Base-by-base conservation (phyloP, 2,113 vertebrate genomes). In the Tinamus guttatus region DNA sequence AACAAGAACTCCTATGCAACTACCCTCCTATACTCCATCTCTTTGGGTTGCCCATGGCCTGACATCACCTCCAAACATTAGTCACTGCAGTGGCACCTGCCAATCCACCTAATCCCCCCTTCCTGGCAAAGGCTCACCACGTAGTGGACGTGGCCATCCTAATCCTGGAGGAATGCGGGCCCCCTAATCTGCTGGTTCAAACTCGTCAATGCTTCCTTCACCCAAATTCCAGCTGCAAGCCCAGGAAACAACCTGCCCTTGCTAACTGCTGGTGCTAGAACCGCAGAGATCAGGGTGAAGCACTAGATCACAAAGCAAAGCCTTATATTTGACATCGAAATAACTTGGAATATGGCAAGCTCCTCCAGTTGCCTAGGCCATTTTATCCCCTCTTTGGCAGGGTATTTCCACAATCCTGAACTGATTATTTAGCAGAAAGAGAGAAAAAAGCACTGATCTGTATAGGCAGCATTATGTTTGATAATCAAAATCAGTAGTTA, bases 91-190 rank as follows among this genome's bases (percentile, higher is more conserved):
- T 73, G 76, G 94, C 81, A 97, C 92, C 86, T 93, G 85, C 65
- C 91, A 96, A 80, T 94, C 88, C 81, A 91, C 16, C 86, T 95
- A 93, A 97, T 87, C 93, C 86, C 38, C 85, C 34, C 77, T 88
- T 82, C 77, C 12, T 76, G 91, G 91, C 51, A 24, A 74, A 85
- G 75, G 69, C 79, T 95, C 41, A 51, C 85, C 70, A 49, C 51
- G 34, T 4, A 89, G 62, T 36, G 87, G 93, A 45, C 85, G 56
- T 13, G 71, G 86, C 69, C 84, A 90, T 20, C 90, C 89, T 97
- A 97, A 97, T 96, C 97, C 90, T 84, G 45, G 65, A 0, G 93
- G 96, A 97, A 97, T 97, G 96, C 7, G 77, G 97, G 96, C 81
- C 97, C 81, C 95, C 86, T 97, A 96, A 97, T 95, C 97, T 93